Evolutionary conservation across 2,797 vertebrate genomes (phyloP).

Genomic region (Intellagama lesueurii): DNA sequence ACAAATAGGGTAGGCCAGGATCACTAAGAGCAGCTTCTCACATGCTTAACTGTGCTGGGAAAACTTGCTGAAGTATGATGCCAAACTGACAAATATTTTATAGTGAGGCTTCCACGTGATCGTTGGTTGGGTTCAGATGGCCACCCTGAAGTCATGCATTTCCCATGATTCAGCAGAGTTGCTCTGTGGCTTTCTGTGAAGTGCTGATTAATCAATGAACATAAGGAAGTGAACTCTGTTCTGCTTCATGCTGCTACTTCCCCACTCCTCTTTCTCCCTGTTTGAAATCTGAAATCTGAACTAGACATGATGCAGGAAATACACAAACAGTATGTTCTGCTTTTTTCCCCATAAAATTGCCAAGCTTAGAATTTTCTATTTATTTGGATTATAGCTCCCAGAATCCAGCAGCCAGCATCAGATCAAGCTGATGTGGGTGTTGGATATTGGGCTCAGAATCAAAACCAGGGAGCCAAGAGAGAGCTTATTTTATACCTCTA

Average conservation of each 20-base stretch:
- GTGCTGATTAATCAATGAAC: not conserved
- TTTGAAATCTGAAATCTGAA: not conserved
- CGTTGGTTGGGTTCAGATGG: not conserved
- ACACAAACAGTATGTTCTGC: not conserved
- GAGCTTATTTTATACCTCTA: not conserved
- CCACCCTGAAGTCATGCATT: not conserved
- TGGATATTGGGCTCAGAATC: not conserved
- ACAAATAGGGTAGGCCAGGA: not conserved
- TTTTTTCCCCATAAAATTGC: no score
- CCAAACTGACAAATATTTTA: slow-evolving; percentile 1
- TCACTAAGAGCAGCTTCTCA: not conserved
- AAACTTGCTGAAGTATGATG: not conserved
- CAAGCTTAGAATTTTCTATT: not conserved
- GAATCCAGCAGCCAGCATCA: no score
- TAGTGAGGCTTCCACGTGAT: not conserved
- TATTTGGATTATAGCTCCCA: not conserved
- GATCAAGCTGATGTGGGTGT: not conserved
- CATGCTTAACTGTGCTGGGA: slow-evolving; percentile 5
- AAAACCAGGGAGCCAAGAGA: not conserved
- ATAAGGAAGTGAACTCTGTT: not conserved
- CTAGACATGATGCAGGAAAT: not conserved
- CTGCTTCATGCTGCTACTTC: not conserved
- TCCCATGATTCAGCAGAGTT: not conserved
- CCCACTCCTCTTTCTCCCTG: not conserved
- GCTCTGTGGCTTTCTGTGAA: not conserved